Evolutionary conservation across 2,113 vertebrate genomes (phyloP).

Genomic region (Phylloscopus trochilus): DNA sequence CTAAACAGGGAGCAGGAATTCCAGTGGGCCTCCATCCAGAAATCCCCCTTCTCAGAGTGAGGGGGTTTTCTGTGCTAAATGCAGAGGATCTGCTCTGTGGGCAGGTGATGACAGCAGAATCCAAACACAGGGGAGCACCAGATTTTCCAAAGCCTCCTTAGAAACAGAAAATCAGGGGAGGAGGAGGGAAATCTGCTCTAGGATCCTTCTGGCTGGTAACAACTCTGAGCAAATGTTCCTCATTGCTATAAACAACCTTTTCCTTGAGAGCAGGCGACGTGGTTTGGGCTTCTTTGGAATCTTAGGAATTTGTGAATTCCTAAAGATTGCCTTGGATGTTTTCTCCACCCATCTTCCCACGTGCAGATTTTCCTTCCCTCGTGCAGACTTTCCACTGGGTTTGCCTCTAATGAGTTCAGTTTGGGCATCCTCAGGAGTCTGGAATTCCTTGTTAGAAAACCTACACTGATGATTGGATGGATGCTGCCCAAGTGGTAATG

Average conservation of each 20-base stretch:
- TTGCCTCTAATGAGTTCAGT: accelerated
- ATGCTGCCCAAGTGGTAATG: not conserved
- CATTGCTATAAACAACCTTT: not conserved
- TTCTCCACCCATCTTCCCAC: not conserved
- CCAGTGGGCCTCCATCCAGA: not conserved
- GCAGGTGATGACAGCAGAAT: not conserved
- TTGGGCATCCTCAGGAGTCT: not conserved
- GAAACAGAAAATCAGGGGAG: not conserved
- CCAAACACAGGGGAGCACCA: not conserved
- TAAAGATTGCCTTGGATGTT: not conserved
- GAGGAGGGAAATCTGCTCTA: not conserved
- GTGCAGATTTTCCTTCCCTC: not conserved
- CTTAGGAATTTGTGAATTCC: not conserved
- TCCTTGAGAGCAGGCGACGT: not conserved
- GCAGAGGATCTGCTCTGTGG: not conserved
- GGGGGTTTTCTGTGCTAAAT: not conserved
- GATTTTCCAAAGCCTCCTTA: not conserved
- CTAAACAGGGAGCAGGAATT: not conserved
- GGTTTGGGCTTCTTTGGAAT: not conserved
- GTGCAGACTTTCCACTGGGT: not conserved
- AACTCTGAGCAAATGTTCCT: not conserved
- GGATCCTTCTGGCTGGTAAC: not conserved
- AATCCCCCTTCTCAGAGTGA: not conserved
- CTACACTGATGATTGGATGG: not conserved
- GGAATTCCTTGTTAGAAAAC: not conserved